Conservation (phyloP, 2,113 vertebrate genomes). For the Anthoscopus minutus region DNA sequence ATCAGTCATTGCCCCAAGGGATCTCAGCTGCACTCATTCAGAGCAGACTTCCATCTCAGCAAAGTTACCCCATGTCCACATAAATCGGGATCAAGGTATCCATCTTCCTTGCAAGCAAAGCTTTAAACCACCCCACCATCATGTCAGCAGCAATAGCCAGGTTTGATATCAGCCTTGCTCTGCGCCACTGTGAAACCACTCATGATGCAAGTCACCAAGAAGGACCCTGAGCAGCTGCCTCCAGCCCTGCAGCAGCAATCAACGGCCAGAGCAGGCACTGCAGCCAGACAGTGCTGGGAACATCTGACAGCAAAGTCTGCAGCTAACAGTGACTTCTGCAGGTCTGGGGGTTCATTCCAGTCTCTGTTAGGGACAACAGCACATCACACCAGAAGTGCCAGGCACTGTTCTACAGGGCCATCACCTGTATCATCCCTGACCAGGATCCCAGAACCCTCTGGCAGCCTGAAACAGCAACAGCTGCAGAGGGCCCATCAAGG, state of each 20-base stretch:
- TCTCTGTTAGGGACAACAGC: neutral
- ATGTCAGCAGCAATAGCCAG: neutral
- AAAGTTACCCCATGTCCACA: neutral
- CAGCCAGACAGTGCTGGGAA: neutral
- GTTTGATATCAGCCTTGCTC: neutral
- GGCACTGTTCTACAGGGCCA: neutral
- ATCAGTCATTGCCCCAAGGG: neutral
- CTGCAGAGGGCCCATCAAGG: neutral
- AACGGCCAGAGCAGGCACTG: neutral
- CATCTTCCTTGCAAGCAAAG: neutral
- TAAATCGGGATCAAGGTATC: neutral
- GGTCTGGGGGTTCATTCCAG: neutral
- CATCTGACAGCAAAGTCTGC: neutral
- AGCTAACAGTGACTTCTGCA: neutral
- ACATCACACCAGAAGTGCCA: neutral
- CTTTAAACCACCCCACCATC: neutral
- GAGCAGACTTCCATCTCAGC: neutral
- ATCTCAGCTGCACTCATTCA: neutral
- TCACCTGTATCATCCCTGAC: neutral
- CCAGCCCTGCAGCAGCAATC: neutral
- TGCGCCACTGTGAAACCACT: neutral
- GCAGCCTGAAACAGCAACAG: neutral
- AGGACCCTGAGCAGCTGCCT: neutral
- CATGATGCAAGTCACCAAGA: neutral
- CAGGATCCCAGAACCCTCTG: neutral